Evolutionary conservation across 1,140 invertebrate genomes (phyloP).

Genomic region (Neodiprion lecontei): DNA sequence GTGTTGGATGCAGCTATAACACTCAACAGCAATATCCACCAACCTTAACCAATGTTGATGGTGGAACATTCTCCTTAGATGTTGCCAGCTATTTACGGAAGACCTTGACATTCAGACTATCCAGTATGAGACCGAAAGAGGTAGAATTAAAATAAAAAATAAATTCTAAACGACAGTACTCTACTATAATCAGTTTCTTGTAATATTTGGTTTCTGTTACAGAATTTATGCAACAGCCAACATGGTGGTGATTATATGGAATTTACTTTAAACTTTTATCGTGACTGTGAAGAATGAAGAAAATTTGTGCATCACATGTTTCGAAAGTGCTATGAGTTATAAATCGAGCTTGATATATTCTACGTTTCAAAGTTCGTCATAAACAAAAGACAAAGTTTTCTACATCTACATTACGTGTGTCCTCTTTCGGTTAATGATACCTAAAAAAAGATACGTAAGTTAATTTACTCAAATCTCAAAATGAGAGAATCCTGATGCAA

Average conservation of each 20-base stretch:
- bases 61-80: slow-evolving; percentile 50
- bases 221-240: slow-evolving; percentile 56
- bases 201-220: slow-evolving; percentile 27
- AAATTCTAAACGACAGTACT: background rate
- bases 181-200: background rate
- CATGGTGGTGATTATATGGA: slow-evolving; percentile 53
- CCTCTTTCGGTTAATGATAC: background rate
- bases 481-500: too few relatives aligned
- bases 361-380: background rate
- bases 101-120: slow-evolving; percentile 53
- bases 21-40: slow-evolving; percentile 45
- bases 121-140: slow-evolving; percentile 54
- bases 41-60: slow-evolving; percentile 47
- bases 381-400: background rate
- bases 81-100: slow-evolving; percentile 54
- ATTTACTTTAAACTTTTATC: slow-evolving; percentile 54
- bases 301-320: background rate
- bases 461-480: too few relatives aligned
- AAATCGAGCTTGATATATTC: too few relatives aligned
- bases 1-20: slow-evolving; percentile 43
- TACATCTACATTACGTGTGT: background rate
- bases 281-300: slow-evolving; percentile 53
- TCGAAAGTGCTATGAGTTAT: background rate
- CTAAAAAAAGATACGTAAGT: too few relatives aligned
- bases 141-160: slow-evolving; percentile 34